Evolutionary conservation across 2,888 invertebrate genomes (phyloP).

Genomic region (Hermaeophaga mercurialis): DNA sequence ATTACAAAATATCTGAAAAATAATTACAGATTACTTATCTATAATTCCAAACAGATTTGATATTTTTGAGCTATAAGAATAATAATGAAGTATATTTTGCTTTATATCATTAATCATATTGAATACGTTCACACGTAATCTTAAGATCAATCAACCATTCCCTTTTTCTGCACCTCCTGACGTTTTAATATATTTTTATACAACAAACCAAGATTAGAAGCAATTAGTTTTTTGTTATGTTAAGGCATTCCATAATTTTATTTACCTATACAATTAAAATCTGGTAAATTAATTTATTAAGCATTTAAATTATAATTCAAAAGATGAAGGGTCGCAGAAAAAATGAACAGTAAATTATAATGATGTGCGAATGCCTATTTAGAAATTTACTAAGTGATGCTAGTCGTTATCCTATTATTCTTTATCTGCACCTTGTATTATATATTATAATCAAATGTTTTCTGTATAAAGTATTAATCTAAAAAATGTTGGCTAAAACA

Average conservation of each 20-base stretch:
- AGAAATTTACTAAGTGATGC: constrained; percentile 15
- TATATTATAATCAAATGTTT: constrained; percentile 15
- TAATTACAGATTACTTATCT: too few species aligned
- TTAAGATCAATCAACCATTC: background rate
- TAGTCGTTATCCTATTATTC: constrained; percentile 18
- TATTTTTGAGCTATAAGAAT: too few species aligned
- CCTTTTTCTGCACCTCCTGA: background rate
- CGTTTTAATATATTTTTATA: too few species aligned
- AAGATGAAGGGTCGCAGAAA: too few species aligned
- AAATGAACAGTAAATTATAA: background rate
- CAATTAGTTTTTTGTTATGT: too few species aligned
- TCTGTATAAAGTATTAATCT: constrained; percentile 22
- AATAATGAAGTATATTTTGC: background rate
- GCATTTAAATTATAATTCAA: too few species aligned
- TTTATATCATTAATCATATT: background rate
- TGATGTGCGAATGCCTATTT: constrained; percentile 9
- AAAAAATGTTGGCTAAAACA: constrained; percentile 16
- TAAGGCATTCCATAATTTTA: too few species aligned
- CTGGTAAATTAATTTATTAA: too few species aligned
- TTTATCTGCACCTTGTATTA: constrained; percentile 20
- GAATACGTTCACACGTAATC: background rate
- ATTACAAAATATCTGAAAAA: too few species aligned
- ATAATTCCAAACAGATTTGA: too few species aligned
- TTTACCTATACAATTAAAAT: too few species aligned
- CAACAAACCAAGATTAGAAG: too few species aligned